Conservation (phyloP, 2,888 invertebrate genomes). For the Cryptocheilus praepositus region DNA sequence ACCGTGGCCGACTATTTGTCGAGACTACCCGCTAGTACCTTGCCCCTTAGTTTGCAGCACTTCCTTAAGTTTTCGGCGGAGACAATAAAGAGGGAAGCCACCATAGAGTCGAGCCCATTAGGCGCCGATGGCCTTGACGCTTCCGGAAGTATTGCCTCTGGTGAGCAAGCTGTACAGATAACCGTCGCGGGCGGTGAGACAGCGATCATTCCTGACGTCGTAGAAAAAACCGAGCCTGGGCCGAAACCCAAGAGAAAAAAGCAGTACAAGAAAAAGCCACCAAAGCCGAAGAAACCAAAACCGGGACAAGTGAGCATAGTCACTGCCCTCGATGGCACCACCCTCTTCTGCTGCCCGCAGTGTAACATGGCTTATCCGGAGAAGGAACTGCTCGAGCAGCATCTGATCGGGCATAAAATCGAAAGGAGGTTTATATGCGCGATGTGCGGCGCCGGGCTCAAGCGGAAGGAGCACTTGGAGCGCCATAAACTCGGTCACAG, state of each 20-base stretch:
- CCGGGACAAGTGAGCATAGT: conserved; percentile 88
- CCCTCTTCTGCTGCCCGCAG: conserved; percentile 87
- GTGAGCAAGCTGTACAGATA: conserved; percentile 76
- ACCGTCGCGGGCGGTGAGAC: conserved; percentile 75
- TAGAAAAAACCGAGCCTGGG: conserved; percentile 68
- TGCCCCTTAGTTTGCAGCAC: conserved; percentile 79
- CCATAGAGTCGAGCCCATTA: conserved; percentile 74
- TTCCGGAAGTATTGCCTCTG: conserved; percentile 63
- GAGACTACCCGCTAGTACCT: conserved; percentile 75
- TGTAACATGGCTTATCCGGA: conserved; percentile 89
- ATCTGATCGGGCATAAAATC: conserved; percentile 86
- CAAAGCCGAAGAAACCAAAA: conserved; percentile 86
- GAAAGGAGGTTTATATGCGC: conserved; percentile 87
- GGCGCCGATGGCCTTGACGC: conserved; percentile 72
- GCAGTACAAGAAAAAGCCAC: conserved; percentile 88
- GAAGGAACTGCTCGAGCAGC: conserved; percentile 86
- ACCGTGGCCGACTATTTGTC: conserved; percentile 77
- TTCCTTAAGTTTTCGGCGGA: conserved; percentile 81
- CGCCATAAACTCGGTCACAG: conserved; percentile 88
- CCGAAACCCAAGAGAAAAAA: conserved; percentile 82
- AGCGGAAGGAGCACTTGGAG: conserved; percentile 87
- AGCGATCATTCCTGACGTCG: conserved; percentile 75
- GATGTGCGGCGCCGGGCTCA: conserved; percentile 85
- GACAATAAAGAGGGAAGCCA: conserved; percentile 76
- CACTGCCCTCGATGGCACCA: conserved; percentile 84